Percentiles rank a stretch among this genome's conserved stretches.
Conservation (phyloP, 2,888 invertebrate genomes). For the Nomada ruficornis region DNA sequence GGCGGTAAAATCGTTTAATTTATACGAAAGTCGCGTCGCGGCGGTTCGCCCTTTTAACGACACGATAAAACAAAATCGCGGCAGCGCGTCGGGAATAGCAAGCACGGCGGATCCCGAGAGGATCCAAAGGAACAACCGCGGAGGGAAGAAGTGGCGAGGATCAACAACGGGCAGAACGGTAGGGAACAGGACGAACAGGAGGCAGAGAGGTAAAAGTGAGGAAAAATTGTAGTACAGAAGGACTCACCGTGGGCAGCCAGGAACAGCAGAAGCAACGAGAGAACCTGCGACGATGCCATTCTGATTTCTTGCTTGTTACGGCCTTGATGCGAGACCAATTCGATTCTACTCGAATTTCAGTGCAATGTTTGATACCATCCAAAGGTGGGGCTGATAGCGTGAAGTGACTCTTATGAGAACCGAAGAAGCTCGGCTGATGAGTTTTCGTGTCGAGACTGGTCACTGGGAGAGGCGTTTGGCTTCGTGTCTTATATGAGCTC, state of each 20-base stretch:
- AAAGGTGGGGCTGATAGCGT: constrained; percentile 49
- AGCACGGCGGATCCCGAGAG: neutral
- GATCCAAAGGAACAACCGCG: neutral
- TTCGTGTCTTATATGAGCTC: constrained; percentile 83
- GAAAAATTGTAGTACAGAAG: neutral
- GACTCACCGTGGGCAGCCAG: constrained; percentile 80
- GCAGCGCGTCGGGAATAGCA: neutral
- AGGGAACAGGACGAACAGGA: neutral
- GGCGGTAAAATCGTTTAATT: constrained; percentile 8
- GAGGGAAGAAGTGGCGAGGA: neutral
- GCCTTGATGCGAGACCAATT: constrained; percentile 56
- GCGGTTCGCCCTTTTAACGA: neutral
- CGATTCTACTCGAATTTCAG: constrained; percentile 59
- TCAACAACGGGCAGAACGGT: neutral
- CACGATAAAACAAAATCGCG: constrained; percentile 19
- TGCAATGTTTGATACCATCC: constrained; percentile 63
- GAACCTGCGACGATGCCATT: constrained; percentile 77
- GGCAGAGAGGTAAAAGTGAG: neutral
- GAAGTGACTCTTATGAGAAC: constrained; percentile 53
- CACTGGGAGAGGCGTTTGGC: constrained; percentile 83
- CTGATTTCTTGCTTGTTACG: constrained; percentile 60
- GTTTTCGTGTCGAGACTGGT: constrained; percentile 84
- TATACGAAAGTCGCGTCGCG: neutral
- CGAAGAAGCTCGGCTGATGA: constrained; percentile 82
- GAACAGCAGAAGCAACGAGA: constrained; percentile 78